Percentiles rank a stretch among this genome's conserved stretches.
Conservation (phyloP, 2,888 invertebrate species). For the Drosophila hamatofila region DNA sequence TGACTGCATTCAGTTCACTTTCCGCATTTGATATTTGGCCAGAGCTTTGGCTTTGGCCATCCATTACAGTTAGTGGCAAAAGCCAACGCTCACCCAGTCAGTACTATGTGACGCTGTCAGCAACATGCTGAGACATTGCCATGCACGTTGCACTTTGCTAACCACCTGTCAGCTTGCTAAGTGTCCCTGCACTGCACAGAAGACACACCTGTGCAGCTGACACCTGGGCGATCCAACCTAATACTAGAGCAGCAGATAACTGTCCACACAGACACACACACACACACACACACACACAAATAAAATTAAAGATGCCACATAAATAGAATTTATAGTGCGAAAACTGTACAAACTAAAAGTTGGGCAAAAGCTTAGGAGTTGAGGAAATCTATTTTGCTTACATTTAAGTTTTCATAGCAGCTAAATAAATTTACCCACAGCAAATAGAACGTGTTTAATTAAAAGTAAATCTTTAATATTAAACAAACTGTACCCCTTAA, state of each 20-base stretch:
- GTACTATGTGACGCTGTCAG: slow-evolving; percentile 50
- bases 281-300: slow-evolving; percentile 34
- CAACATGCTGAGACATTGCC: slow-evolving; percentile 28
- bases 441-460: slow-evolving; percentile 37
- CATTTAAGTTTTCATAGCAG: slow-evolving; percentile 10
- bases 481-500: slow-evolving; percentile 11
- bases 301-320: slow-evolving; percentile 46
- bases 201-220: slow-evolving; percentile 5
- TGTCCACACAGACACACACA: no score
- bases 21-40: slow-evolving; percentile 14
- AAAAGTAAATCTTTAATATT: slow-evolving; percentile 59
- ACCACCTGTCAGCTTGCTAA: slow-evolving; percentile 29
- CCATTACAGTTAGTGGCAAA: slow-evolving; percentile 52
- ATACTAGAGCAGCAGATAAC: not conserved
- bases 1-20: not conserved
- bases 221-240: not conserved
- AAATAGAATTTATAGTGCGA: slow-evolving; percentile 40
- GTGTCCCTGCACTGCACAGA: slow-evolving; percentile 30
- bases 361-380: not conserved
- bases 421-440: slow-evolving; percentile 19
- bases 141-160: slow-evolving; percentile 9
- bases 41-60: slow-evolving; percentile 24
- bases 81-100: slow-evolving; percentile 40
- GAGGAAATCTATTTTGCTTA: not conserved
- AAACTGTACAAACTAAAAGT: slow-evolving; percentile 26